These are phyloP conservation scores for Daktulosphaira vitifoliae DNA, from an alignment of 1,140 invertebrate genomes.

Conservation along the genomic window DNA sequence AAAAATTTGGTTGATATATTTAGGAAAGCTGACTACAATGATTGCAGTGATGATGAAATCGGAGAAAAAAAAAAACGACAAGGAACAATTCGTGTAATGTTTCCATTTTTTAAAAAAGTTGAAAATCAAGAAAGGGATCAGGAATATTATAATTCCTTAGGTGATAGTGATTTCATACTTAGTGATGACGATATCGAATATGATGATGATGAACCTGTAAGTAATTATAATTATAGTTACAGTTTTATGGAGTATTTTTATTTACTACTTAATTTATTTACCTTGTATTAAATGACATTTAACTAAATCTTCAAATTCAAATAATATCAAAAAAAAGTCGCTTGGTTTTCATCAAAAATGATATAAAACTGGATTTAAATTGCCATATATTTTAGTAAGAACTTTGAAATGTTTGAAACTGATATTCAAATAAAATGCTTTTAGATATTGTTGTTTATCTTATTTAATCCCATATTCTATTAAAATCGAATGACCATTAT, in stretches of 20 bases:
- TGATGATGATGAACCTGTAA: conserved; percentile 12
- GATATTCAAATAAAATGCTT: no score
- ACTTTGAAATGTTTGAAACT: no score
- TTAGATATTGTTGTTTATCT: no score
- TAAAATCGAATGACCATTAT: no score
- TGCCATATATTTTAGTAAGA: no score
- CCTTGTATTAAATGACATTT: background rate
- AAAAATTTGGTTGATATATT: background rate
- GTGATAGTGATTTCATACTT: conserved; percentile 6
- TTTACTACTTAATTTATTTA: background rate
- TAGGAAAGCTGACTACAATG: conserved; percentile 12
- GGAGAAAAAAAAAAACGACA: background rate
- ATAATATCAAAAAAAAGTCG: no score
- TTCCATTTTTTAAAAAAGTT: background rate
- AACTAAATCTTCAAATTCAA: no score
- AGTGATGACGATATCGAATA: background rate
- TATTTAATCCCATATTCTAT: no score
- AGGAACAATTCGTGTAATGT: background rate
- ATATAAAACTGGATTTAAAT: no score
- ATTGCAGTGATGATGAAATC: conserved; percentile 2
- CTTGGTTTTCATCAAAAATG: no score
- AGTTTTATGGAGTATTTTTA: no score
- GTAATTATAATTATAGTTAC: background rate
- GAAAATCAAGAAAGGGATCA: background rate
- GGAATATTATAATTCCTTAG: background rate